Evolutionary conservation across 2,888 invertebrate genomes (phyloP).

Genomic region (Pammene aurita): DNA sequence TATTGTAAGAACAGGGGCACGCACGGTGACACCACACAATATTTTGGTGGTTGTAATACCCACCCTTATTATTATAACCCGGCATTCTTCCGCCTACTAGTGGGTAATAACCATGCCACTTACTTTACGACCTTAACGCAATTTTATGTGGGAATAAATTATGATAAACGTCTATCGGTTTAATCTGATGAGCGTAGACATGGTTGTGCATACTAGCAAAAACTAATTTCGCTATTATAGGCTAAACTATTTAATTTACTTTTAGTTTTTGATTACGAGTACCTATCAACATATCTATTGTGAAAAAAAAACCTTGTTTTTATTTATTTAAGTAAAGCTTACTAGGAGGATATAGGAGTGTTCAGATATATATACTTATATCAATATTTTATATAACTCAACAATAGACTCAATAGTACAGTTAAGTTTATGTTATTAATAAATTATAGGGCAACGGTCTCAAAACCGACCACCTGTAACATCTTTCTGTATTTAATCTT

Average conservation of each 20-base stretch:
- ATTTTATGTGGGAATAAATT: slow-evolving; percentile 66
- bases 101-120: slow-evolving; percentile 67
- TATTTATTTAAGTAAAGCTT: too few relatives aligned
- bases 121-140: slow-evolving; percentile 69
- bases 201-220: slow-evolving; percentile 5
- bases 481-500: too few relatives aligned
- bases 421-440: too few relatives aligned
- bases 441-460: too few relatives aligned
- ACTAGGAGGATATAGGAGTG: too few relatives aligned
- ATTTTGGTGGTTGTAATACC: slow-evolving; percentile 67
- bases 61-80: slow-evolving; percentile 73
- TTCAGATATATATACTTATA: too few relatives aligned
- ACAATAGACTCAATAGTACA: too few relatives aligned
- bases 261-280: background rate
- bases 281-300: background rate
- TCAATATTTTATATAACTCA: too few relatives aligned
- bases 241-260: background rate
- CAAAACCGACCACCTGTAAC: too few relatives aligned
- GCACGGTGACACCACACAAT: slow-evolving; percentile 67
- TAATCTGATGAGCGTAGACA: slow-evolving; percentile 15
- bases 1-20: slow-evolving; percentile 58
- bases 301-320: too few relatives aligned
- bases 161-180: slow-evolving; percentile 47
- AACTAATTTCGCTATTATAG: background rate
- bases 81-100: slow-evolving; percentile 68